Evolutionary conservation across 1,140 invertebrate species (phyloP).

Genomic region (Diachasmimorpha longicaudata): DNA sequence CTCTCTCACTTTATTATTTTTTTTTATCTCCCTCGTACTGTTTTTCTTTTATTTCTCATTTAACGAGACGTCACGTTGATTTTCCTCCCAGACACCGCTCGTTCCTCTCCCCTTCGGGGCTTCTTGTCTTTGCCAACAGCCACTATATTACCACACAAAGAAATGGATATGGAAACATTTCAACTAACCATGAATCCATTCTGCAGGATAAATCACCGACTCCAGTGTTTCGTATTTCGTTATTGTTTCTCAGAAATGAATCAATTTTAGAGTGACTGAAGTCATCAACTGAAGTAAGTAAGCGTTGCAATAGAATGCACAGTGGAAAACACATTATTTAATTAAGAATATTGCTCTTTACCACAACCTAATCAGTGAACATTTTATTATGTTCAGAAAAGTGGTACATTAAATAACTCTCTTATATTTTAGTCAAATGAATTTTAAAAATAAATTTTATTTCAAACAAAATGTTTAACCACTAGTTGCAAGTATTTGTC

Average conservation of each 20-base stretch:
- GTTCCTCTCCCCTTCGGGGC: not conserved
- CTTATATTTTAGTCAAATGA: too few relatives aligned
- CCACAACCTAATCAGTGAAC: too few relatives aligned
- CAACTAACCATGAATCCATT: not conserved
- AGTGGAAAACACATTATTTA: too few relatives aligned
- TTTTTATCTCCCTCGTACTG: not conserved
- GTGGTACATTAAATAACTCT: too few relatives aligned
- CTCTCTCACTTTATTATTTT: not conserved
- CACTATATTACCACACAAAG: not conserved
- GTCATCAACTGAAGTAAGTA: not conserved
- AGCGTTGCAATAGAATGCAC: too few relatives aligned
- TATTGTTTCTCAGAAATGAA: not conserved
- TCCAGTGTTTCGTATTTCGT: not conserved
- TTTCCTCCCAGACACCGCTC: not conserved
- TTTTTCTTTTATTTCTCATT: slow-evolving; percentile 1
- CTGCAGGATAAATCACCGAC: not conserved
- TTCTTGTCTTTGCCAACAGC: slow-evolving; percentile 4
- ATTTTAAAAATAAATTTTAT: too few relatives aligned
- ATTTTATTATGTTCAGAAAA: too few relatives aligned
- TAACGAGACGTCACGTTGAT: slow-evolving; percentile 8
- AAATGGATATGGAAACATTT: not conserved
- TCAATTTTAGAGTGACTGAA: not conserved
- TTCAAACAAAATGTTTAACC: too few relatives aligned
- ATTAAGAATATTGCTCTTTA: too few relatives aligned
- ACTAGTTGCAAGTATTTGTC: too few relatives aligned